Evolutionary conservation across 2,888 invertebrate genomes (phyloP).

Genomic region (Drosophila differens): DNA sequence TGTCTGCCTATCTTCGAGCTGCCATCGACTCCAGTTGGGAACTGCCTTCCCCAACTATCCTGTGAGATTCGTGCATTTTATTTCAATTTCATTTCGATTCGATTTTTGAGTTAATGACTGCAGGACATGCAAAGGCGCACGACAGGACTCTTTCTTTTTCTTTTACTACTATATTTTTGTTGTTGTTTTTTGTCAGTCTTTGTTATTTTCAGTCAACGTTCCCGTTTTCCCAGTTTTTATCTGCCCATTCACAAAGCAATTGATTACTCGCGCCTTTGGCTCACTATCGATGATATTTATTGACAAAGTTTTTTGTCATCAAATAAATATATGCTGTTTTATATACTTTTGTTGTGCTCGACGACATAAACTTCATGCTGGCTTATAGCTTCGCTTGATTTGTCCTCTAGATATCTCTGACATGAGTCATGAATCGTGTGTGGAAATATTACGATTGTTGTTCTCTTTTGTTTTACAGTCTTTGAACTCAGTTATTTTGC

Average conservation of each 20-base stretch:
- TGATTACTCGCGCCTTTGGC: slow-evolving; percentile 58
- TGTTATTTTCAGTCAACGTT: slow-evolving; percentile 45
- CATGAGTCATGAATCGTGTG: slow-evolving; percentile 48
- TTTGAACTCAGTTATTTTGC: slow-evolving; percentile 10
- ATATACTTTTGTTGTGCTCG: slow-evolving; percentile 33
- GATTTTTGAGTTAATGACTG: slow-evolving; percentile 80
- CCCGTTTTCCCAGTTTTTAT: slow-evolving; percentile 4
- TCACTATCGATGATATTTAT: slow-evolving; percentile 73
- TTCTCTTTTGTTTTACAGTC: slow-evolving; percentile 21
- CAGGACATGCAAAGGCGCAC: slow-evolving; percentile 81
- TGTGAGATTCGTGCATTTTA: slow-evolving; percentile 73
- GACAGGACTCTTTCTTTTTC: slow-evolving; percentile 18
- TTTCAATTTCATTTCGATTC: slow-evolving; percentile 82
- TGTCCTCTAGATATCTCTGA: slow-evolving; percentile 20
- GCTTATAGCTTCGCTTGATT: slow-evolving; percentile 25
- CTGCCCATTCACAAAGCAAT: slow-evolving; percentile 30
- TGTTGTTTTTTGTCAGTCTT: slow-evolving; percentile 9
- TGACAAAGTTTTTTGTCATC: slow-evolving; percentile 70
- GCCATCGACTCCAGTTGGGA: slow-evolving; percentile 11
- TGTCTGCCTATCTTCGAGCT: slow-evolving; percentile 31
- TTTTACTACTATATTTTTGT: neutral
- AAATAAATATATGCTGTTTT: slow-evolving; percentile 52
- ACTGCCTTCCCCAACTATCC: slow-evolving; percentile 34
- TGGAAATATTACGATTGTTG: slow-evolving; percentile 11
- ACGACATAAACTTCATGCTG: slow-evolving; percentile 35